Conservation (phyloP, 2,888 invertebrate species). For the Fragum fragum region DNA sequence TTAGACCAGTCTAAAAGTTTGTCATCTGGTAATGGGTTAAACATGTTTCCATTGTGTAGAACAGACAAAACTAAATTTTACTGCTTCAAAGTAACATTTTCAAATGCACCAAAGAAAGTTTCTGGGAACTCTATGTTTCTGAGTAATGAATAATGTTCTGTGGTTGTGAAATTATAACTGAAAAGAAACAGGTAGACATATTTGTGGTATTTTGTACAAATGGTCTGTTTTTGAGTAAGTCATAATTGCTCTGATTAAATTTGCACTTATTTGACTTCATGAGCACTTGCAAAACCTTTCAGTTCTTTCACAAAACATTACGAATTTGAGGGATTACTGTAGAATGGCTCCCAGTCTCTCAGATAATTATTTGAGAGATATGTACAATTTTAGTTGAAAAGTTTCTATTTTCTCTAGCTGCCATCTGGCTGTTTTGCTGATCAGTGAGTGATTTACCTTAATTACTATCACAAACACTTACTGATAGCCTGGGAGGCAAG, state of each 20-base stretch:
- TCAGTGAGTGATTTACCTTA: too few species aligned
- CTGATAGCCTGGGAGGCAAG: too few species aligned
- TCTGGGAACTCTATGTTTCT: neutral
- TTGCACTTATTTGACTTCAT: neutral
- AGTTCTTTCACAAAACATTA: neutral
- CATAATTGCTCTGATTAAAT: conserved; percentile 6
- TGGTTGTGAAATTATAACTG: neutral
- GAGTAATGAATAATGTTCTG: conserved; percentile 2
- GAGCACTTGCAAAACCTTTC: neutral
- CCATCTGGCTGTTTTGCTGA: too few species aligned
- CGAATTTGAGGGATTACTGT: too few species aligned
- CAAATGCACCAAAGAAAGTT: neutral
- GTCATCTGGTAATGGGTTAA: too few species aligned
- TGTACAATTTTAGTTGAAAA: too few species aligned
- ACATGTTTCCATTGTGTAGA: too few species aligned
- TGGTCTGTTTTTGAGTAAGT: conserved; percentile 1
- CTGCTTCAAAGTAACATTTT: neutral
- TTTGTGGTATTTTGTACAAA: conserved; percentile 6
- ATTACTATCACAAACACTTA: too few species aligned
- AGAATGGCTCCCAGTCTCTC: too few species aligned
- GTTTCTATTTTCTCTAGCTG: too few species aligned
- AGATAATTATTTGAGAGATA: too few species aligned
- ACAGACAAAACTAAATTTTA: neutral
- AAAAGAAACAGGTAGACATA: conserved; percentile 6
- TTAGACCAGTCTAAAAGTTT: too few species aligned